phyloP scores from a whole-genome alignment of 1,140 invertebrate genomes.

The Sitophilus oryzae region DNA sequence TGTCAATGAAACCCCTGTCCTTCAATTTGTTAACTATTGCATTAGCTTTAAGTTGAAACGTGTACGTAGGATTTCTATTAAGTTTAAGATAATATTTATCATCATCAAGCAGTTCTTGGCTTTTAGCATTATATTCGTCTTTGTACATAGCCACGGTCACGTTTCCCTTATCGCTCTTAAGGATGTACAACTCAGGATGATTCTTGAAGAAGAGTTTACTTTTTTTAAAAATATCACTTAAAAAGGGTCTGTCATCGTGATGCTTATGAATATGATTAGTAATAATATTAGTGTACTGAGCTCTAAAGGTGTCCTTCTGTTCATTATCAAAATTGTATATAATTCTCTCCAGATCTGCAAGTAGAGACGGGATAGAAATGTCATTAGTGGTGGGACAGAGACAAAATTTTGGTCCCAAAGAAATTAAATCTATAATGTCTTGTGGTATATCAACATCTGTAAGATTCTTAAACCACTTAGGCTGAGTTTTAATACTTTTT shows the following conservation, averaged over 20 bases:
- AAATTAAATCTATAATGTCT: too few relatives aligned
- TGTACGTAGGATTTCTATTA: slow-evolving; percentile 4
- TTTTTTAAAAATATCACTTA: background rate
- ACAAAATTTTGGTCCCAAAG: too few relatives aligned
- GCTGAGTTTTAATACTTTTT: too few relatives aligned
- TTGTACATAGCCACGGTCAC: slow-evolving; percentile 6
- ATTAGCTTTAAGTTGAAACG: slow-evolving; percentile 8
- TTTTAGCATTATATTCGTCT: background rate
- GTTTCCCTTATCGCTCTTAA: slow-evolving; percentile 6
- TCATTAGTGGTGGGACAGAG: too few relatives aligned
- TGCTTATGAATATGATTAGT: slow-evolving; percentile 6
- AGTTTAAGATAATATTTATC: background rate
- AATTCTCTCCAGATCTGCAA: too few relatives aligned
- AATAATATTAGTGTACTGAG: background rate
- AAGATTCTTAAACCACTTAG: too few relatives aligned
- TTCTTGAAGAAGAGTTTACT: slow-evolving; percentile 2
- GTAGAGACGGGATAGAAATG: too few relatives aligned
- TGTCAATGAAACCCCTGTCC: slow-evolving; percentile 3
- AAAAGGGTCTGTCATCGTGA: slow-evolving; percentile 1
- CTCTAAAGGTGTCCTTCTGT: slow-evolving; percentile 1
- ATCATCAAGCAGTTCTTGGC: background rate
- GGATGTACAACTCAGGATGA: slow-evolving; percentile 5
- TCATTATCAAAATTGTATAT: background rate
- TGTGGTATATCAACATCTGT: too few relatives aligned
- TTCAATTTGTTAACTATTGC: slow-evolving; percentile 3